A percentile compares a stretch with the other conserved stretches of the same genome.
Evolutionary conservation across 1,140 invertebrate genomes (phyloP).

Genomic region (Drosophila mauritiana): DNA sequence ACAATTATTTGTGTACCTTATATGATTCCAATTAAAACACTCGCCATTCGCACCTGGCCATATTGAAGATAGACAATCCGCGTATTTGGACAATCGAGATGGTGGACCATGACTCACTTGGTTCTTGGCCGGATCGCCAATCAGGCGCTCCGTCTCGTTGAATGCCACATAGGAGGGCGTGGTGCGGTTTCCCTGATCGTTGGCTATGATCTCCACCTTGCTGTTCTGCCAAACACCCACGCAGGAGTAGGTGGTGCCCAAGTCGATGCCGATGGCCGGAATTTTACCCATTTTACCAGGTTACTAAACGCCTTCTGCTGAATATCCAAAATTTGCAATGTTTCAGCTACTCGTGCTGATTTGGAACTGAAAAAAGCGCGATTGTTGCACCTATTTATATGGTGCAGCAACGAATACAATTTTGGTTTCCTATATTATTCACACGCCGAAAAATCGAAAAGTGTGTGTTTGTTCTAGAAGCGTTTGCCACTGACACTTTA

Average conservation of each 20-base stretch:
- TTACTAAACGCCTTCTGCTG: neutral
- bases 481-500: conserved; percentile 39
- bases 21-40: conserved; percentile 17
- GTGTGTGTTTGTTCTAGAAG: conserved; percentile 44
- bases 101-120: conserved; percentile 61
- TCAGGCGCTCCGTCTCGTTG: conserved; percentile 89
- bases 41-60: conserved; percentile 6
- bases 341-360: neutral
- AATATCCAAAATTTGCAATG: neutral
- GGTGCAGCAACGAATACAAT: conserved; percentile 30
- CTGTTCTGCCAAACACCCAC: conserved; percentile 93
- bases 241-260: conserved; percentile 92
- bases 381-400: conserved; percentile 39
- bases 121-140: conserved; percentile 85
- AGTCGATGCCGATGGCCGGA: conserved; percentile 91
- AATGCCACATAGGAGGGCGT: conserved; percentile 96
- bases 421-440: conserved; percentile 27
- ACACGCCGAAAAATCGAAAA: conserved; percentile 48
- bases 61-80: neutral
- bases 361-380: conserved; percentile 18
- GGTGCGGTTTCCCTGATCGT: conserved; percentile 97
- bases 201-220: conserved; percentile 96
- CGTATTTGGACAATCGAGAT: conserved; percentile 31
- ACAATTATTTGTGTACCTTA: conserved; percentile 6
- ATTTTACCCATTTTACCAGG: conserved; percentile 78